Evolutionary conservation across 2,888 invertebrate genomes (phyloP), one percentile per base, ranked within the genome.

Genomic region (Hypsopygia costalis): DNA sequence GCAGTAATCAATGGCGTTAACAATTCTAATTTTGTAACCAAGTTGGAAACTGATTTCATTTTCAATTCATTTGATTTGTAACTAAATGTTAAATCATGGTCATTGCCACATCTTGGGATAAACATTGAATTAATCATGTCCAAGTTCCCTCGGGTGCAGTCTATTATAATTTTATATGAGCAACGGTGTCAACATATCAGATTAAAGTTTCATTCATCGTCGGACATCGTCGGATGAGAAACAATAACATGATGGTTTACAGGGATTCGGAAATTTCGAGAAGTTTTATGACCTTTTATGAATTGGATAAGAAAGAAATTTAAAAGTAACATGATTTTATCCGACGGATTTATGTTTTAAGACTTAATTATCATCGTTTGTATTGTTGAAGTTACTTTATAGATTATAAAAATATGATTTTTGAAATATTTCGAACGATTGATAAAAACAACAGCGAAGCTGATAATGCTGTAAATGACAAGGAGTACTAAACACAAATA

Each of bases 121-220:
- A 75, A 75, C 67, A 69, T 65, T 77, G 80, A 76, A 76, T 78
- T 70, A 79, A 65, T 62, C 77, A 77, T 77, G 58, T 52, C 45
- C 52, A 41, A 43, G 58, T 53, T 44, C 51, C 43, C 43, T 49
- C 45, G 46, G 42, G 55, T 58, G 55, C 50, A 46, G 39, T 59
- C 48, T 52, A 82, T 83, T 80, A 78, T 62, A 81, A 75, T 75
- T 79, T 70, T 64, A 76, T 72, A 75, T 72, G 61, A 65, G 61
- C 55, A 65, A 62, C 69, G 73, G 70, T 53, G 55, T 54, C 55
- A 52, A 48, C 50, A 35, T 35, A 41, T 43, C 43, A 34, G 35
- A 38, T 44, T 38, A 37, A 44, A 36, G 33, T 46, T 40, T 48
- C 41, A 41, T 43, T 11, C 10, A 10, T 10, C 6, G 11, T 11